These are phyloP conservation scores for Zaprionus ghesquierei DNA, from an alignment of 1,140 invertebrate genomes.

Conservation along the genomic window DNA sequence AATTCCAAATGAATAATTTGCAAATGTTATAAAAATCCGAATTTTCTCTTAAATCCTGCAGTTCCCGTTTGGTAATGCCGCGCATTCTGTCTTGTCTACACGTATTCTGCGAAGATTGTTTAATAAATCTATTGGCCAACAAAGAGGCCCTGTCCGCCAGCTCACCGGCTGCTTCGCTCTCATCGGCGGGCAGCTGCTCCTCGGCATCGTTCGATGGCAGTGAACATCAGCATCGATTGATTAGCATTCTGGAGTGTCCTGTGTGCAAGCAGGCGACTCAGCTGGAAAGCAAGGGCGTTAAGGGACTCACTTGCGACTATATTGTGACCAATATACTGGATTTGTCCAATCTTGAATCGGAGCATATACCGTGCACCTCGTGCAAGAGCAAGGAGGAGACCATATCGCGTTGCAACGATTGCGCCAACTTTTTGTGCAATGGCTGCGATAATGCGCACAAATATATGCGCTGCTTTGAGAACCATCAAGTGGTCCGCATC, in stretches of 20 bases:
- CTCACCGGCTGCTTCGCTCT: conserved; percentile 46
- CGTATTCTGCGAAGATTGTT: conserved; percentile 95
- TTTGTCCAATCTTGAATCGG: conserved; percentile 90
- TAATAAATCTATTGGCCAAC: conserved; percentile 89
- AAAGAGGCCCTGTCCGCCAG: conserved; percentile 84
- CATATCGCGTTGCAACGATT: conserved; percentile 95
- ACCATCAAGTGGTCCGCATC: conserved; percentile 93
- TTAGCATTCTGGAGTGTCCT: conserved; percentile 85
- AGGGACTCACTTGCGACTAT: conserved; percentile 91
- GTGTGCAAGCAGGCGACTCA: conserved; percentile 92
- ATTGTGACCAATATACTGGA: conserved; percentile 93
- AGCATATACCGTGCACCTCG: conserved; percentile 91
- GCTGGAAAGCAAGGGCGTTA: conserved; percentile 88
- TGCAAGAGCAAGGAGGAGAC: conserved; percentile 95
- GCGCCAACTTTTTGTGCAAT: conserved; percentile 95
- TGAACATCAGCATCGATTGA: conserved; percentile 58
- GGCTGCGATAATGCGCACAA: conserved; percentile 97
- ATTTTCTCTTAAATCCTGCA: background rate
- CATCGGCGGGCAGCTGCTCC: conserved; percentile 73
- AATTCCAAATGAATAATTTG: too few relatives aligned
- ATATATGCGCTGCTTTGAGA: conserved; percentile 97
- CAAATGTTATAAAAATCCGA: background rate
- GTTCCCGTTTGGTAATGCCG: conserved; percentile 88
- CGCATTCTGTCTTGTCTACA: conserved; percentile 95
- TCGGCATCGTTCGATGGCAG: conserved; percentile 71